These are phyloP conservation scores for Chitala chitala DNA, from an alignment of 2,113 vertebrate genomes.

Conservation along the genomic window DNA sequence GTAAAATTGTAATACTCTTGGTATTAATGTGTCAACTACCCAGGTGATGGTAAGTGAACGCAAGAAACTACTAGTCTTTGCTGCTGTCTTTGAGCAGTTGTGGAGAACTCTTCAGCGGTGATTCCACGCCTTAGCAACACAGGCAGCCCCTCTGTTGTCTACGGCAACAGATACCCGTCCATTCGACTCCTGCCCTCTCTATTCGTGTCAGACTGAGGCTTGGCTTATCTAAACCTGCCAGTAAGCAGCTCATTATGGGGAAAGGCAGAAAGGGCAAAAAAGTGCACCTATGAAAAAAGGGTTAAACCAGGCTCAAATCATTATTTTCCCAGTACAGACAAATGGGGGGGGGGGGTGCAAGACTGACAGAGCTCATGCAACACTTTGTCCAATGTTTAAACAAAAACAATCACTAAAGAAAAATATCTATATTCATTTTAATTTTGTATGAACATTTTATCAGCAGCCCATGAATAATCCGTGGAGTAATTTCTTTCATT, in stretches of 20 bases:
- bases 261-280: not conserved
- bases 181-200: constrained; percentile 44
- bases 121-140: constrained; percentile 14
- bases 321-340: constrained; percentile 19
- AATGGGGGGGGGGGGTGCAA: constrained; percentile 40
- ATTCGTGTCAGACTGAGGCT: constrained; percentile 53
- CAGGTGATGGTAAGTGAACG: no score
- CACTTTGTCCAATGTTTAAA: constrained; percentile 38
- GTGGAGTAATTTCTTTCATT: constrained; percentile 65
- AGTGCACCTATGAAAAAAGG: constrained; percentile 12
- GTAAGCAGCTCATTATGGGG: constrained; percentile 36
- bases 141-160: constrained; percentile 9
- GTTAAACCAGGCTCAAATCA: constrained; percentile 19
- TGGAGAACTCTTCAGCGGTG: not conserved
- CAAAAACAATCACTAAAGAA: constrained; percentile 39
- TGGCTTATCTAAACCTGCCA: constrained; percentile 53
- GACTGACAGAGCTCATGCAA: constrained; percentile 36
- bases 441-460: constrained; percentile 74
- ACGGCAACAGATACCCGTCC: constrained; percentile 34
- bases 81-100: not conserved
- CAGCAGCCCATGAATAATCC: constrained; percentile 75
- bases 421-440: constrained; percentile 57
- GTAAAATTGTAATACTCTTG: no score
- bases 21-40: no score
- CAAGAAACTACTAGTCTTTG: no score